Base-by-base conservation (phyloP, 2,797 vertebrate genomes). In the Anabacerthia variegaticeps region DNA sequence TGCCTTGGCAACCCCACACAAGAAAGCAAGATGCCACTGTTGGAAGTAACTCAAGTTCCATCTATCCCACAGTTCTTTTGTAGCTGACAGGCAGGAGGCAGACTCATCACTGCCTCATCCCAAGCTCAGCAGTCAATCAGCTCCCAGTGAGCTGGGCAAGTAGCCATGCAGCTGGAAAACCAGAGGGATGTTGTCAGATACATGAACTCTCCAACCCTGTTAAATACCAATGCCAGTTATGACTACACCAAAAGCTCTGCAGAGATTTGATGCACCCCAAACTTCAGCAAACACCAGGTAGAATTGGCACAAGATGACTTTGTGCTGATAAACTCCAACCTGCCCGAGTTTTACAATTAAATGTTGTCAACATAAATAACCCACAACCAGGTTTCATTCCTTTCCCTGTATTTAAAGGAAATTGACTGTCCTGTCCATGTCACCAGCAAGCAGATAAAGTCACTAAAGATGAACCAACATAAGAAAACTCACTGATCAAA, bases 401-500 rank as follows among this genome's bases (percentile, higher is more conserved):
- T 17, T 27, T 18, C 34, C 32, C 66, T 46, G 27, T 6, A 4
- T n/a, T 28, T 28, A 14, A 36, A 28, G 37, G 44, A 4, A 52
- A 46, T 28, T 1, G 7, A 5, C 7, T 39, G 34, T 22, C 23
- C n/a, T 32, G 28, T 2, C 59, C 19, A 0, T 1, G 46, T 20
- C 2, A 2, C 21, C 58, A 52, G 26, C 0, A 1, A 56, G 54
- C n/a, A 32, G 51, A 27, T 0, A 21, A 14, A 54, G 28, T 16
- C 39, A 48, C 9, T 4, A 44, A 3, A 72, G 71, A 28, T 6
- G 12, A 7, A 10, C 27, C 36, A 28, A 2, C 3, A 17, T 2
- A 3, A 16, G 41, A 14, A 27, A 76, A 10, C 39, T 59, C 32
- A 8, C 3, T 17, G 49, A 15, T 19, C 22, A 8, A 28, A 44